Percentiles rank a stretch among this genome's conserved stretches.
phyloP scores from a whole-genome alignment of 2,888 invertebrate genomes.

The Esperia sulphurella region DNA sequence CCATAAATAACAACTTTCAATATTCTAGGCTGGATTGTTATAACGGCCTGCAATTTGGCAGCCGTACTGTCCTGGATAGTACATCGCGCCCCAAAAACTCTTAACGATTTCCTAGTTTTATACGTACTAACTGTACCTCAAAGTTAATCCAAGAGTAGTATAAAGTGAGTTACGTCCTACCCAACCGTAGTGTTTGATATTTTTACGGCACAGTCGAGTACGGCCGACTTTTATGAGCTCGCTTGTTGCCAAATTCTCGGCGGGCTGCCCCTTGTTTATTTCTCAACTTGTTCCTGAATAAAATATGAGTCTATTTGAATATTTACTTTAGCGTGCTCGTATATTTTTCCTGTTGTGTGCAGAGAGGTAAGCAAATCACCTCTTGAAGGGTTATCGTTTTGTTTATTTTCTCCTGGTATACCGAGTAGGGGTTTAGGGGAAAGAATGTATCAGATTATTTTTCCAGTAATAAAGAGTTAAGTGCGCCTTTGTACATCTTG shows the following conservation, averaged over 20 bases:
- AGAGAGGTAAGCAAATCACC: not conserved
- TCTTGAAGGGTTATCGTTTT: not conserved
- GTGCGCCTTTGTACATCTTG: too few relatives aligned
- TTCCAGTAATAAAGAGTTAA: too few relatives aligned
- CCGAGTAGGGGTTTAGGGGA: too few relatives aligned
- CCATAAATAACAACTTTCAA: too few relatives aligned
- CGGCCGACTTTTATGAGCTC: not conserved
- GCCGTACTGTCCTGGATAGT: too few relatives aligned
- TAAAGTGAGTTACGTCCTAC: not conserved
- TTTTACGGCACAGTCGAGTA: not conserved
- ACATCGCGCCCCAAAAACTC: too few relatives aligned
- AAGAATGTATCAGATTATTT: too few relatives aligned
- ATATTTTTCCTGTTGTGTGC: not conserved
- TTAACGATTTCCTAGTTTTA: too few relatives aligned
- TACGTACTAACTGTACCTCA: too few relatives aligned
- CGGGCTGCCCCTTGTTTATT: not conserved
- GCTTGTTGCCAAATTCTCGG: not conserved
- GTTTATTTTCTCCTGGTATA: not conserved
- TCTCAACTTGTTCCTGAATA: not conserved
- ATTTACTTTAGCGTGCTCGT: not conserved
- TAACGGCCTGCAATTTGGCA: too few relatives aligned
- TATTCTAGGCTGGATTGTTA: too few relatives aligned
- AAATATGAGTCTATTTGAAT: slow-evolving; percentile 1
- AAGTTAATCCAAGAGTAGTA: not conserved
- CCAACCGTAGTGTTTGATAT: not conserved